Conservation (phyloP, 2,113 vertebrate species). For the Amphiprion ocellaris region DNA sequence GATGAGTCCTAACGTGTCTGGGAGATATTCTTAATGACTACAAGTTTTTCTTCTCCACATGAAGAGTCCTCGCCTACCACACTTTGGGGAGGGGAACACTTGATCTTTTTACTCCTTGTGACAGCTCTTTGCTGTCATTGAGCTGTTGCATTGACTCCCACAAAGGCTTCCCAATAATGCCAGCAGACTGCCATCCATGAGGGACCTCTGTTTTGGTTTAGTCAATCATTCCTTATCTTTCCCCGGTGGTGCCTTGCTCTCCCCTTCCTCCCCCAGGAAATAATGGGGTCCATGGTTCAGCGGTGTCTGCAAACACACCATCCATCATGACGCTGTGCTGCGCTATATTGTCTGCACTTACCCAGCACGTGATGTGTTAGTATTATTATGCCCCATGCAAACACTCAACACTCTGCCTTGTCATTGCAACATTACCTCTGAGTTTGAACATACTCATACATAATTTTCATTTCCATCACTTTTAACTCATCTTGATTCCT, state of each 20-base stretch:
- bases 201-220: constrained; percentile 76
- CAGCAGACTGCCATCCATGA: constrained; percentile 58
- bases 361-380: constrained; percentile 54
- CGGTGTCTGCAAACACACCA: constrained; percentile 81
- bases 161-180: constrained; percentile 61
- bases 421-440: constrained; percentile 25
- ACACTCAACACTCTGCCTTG: constrained; percentile 22
- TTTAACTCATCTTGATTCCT: neutral
- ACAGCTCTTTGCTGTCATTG: constrained; percentile 56
- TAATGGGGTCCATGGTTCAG: constrained; percentile 83
- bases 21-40: constrained; percentile 64
- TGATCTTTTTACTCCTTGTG: constrained; percentile 64
- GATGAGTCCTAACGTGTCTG: constrained; percentile 49
- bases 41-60: constrained; percentile 39
- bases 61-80: constrained; percentile 27
- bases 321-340: constrained; percentile 75
- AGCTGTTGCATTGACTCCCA: constrained; percentile 65
- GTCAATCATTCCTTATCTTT: constrained; percentile 76
- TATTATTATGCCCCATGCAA: constrained; percentile 55
- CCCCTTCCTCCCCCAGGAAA: constrained; percentile 74
- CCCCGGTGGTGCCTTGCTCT: constrained; percentile 52
- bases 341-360: constrained; percentile 63
- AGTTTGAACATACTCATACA: neutral
- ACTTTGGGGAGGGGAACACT: constrained; percentile 43
- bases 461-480: constrained; percentile 6